Evolutionary conservation across 2,797 vertebrate species (phyloP).

Genomic region (Girardinus metallicus): DNA sequence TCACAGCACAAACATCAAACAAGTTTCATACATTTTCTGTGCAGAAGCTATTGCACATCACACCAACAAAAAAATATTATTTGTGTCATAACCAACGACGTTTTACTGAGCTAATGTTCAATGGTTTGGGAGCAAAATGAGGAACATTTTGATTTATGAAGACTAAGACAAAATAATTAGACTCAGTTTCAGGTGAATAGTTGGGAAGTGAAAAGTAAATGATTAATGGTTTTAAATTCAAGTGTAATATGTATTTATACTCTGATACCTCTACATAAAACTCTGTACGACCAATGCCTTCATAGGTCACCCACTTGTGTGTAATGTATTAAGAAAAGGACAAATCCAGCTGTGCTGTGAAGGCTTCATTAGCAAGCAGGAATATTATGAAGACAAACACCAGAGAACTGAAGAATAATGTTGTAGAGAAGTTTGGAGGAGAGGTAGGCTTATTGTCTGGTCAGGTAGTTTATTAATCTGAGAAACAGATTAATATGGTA

Average conservation of each 20-base stretch:
- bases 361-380: neutral
- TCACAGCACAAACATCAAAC: neutral
- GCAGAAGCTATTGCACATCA: neutral
- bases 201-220: neutral
- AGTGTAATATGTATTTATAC: neutral
- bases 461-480: neutral
- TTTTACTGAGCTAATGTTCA: neutral
- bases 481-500: no score
- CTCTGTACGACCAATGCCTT: neutral
- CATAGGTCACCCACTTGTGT: neutral
- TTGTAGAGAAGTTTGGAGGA: neutral
- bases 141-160: neutral
- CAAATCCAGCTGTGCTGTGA: neutral
- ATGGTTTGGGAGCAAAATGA: neutral
- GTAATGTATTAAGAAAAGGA: neutral
- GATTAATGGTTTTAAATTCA: neutral
- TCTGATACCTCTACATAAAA: neutral
- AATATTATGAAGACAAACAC: neutral
- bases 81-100: neutral
- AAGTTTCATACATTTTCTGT: conserved; percentile 7
- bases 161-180: neutral
- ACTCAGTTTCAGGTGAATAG: neutral
- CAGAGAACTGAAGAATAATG: neutral
- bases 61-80: neutral
- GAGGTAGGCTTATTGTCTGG: neutral